These are phyloP conservation scores for Drosophila saltans DNA, from an alignment of 1,140 invertebrate species.

Conservation along the genomic window DNA sequence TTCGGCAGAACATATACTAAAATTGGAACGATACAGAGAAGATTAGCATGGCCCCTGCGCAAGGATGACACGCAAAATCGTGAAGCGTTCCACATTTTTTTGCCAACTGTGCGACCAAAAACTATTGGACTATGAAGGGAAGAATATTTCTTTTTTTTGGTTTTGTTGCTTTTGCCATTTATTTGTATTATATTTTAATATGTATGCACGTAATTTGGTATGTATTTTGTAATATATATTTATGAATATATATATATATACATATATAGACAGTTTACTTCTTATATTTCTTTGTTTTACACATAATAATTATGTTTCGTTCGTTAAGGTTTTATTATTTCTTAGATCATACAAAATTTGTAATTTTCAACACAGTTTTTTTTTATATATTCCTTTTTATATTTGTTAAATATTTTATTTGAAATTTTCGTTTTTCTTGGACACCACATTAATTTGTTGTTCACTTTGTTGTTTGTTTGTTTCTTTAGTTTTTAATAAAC, in stretches of 20 bases:
- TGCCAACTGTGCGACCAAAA: constrained; percentile 16
- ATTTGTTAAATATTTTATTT: constrained; percentile 36
- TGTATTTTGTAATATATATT: constrained; percentile 50
- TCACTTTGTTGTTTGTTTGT: constrained; percentile 18
- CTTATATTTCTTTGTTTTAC: constrained; percentile 50
- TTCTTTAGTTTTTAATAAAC: constrained; percentile 48
- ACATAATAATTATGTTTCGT: constrained; percentile 71
- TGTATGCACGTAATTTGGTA: constrained; percentile 55
- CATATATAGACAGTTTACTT: constrained; percentile 62
- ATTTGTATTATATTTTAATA: constrained; percentile 54
- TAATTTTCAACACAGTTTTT: constrained; percentile 75
- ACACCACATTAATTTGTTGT: constrained; percentile 32
- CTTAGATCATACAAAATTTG: constrained; percentile 69
- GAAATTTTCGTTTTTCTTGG: constrained; percentile 8
- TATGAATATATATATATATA: constrained; percentile 20
- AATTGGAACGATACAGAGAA: constrained; percentile 92
- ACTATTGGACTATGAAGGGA: too few relatives aligned
- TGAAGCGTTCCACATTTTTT: constrained; percentile 93
- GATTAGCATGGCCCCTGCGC: constrained; percentile 97
- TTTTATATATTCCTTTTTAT: constrained; percentile 22
- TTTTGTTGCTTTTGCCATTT: constrained; percentile 65
- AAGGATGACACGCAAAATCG: constrained; percentile 96
- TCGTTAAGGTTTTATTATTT: constrained; percentile 29
- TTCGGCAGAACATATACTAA: constrained; percentile 87
- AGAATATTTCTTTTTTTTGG: background rate